Evolutionary conservation across 2,113 vertebrate species (phyloP).

Genomic region (Galeopterus variegatus): DNA sequence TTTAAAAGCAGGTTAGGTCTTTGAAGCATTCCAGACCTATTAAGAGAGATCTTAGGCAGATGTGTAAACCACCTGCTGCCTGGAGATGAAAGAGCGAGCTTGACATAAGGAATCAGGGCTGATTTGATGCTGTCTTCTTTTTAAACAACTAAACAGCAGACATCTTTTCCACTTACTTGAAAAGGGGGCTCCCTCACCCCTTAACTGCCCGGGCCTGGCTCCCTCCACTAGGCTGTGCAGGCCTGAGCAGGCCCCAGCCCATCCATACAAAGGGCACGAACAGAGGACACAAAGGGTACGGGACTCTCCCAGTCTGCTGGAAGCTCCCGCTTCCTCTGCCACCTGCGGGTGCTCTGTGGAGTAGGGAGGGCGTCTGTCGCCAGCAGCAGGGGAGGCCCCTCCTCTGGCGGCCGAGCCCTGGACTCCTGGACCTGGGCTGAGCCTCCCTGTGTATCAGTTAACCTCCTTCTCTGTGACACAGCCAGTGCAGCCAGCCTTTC

Average conservation of each 20-base stretch:
- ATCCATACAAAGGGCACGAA: no score
- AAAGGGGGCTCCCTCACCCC: not conserved
- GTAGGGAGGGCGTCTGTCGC: no score
- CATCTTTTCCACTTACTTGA: not conserved
- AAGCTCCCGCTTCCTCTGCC: not conserved
- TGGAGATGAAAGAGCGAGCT: no score
- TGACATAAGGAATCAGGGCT: rapidly evolving
- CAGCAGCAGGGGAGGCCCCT: no score
- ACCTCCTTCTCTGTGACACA: not conserved
- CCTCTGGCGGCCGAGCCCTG: no score
- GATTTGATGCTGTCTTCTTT: not conserved
- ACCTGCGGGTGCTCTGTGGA: no score
- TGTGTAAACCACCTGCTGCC: not conserved
- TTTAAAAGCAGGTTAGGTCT: not conserved
- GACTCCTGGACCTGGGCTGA: no score
- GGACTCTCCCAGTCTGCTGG: no score
- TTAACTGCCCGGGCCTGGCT: not conserved
- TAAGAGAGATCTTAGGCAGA: not conserved
- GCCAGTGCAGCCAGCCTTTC: not conserved
- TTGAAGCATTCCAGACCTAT: not conserved
- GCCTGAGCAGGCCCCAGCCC: not conserved
- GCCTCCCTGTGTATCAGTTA: no score
- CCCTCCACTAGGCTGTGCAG: not conserved
- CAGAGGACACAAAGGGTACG: no score
- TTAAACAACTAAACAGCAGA: not conserved